These are phyloP conservation scores for Propithecus coquereli DNA, from an alignment of 2,113 vertebrate species.

Conservation along the genomic window DNA sequence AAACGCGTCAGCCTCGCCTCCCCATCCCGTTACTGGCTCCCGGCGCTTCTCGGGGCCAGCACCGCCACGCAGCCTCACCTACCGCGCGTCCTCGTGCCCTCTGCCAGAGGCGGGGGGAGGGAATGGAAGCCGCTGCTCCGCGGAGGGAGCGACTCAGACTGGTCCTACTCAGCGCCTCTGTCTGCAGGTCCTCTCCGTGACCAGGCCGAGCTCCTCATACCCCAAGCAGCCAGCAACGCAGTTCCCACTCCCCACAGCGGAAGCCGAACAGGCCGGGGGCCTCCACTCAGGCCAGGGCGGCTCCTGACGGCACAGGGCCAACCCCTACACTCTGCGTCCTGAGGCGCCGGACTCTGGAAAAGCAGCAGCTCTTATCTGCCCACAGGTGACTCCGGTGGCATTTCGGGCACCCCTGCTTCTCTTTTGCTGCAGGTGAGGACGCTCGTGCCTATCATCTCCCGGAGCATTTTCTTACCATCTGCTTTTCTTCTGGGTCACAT, in stretches of 20 bases:
- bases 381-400: neutral
- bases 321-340: neutral
- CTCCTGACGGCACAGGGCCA: too few species aligned
- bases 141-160: accelerated
- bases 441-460: neutral
- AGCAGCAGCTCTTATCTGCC: neutral
- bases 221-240: neutral
- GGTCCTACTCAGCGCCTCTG: neutral
- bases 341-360: neutral
- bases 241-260: neutral
- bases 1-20: neutral
- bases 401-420: neutral
- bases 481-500: neutral
- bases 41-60: neutral
- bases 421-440: neutral
- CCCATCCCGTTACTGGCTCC: neutral
- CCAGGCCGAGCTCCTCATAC: accelerated
- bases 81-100: neutral
- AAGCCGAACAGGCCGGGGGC: neutral
- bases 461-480: neutral
- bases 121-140: accelerated
- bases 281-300: neutral
- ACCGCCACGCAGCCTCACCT: neutral
- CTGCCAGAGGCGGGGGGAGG: too few species aligned
- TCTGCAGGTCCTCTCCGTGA: neutral